A percentile compares a stretch with the other conserved stretches of the same genome.
phyloP scores from a whole-genome alignment of 2,797 vertebrate genomes.

The Lutjanus campechanus region DNA sequence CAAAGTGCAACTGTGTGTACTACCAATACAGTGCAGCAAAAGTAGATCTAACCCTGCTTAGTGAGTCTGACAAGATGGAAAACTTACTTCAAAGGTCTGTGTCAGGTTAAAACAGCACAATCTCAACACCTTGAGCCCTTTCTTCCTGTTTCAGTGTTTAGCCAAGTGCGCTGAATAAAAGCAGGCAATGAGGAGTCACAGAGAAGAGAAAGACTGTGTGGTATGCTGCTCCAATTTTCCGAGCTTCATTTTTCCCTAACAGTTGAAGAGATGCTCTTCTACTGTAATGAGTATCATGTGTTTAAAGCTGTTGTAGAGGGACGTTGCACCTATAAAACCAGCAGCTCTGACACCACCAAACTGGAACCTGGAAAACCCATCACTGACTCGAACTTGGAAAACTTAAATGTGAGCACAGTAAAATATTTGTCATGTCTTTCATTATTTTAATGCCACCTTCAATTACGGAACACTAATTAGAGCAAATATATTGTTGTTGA shows the following conservation, averaged over 20 bases:
- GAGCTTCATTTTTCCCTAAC: constrained; percentile 50
- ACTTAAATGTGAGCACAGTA: constrained; percentile 22
- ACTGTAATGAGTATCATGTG: constrained; percentile 73
- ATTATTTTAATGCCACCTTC: background rate
- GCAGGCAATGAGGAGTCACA: constrained; percentile 53
- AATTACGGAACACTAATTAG: background rate
- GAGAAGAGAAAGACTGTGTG: constrained; percentile 33
- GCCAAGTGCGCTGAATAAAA: constrained; percentile 57
- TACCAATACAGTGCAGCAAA: background rate
- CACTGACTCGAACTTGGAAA: constrained; percentile 61
- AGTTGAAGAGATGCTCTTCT: constrained; percentile 64
- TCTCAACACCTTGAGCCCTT: constrained; percentile 46
- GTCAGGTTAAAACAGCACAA: constrained; percentile 45
- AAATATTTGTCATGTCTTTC: constrained; percentile 15
- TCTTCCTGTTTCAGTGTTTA: constrained; percentile 46
- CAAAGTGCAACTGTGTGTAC: no score
- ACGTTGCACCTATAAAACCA: constrained; percentile 58
- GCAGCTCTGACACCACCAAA: constrained; percentile 55
- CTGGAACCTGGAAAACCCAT: constrained; percentile 74
- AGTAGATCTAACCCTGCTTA: constrained; percentile 13
- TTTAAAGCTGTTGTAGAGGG: constrained; percentile 62
- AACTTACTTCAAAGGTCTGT: constrained; percentile 23
- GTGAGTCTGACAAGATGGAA: constrained; percentile 7
- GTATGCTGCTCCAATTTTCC: constrained; percentile 56
- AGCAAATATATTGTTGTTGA: background rate